Evolutionary conservation across 2,888 invertebrate genomes (phyloP).

Genomic region (Sericinus montela): DNA sequence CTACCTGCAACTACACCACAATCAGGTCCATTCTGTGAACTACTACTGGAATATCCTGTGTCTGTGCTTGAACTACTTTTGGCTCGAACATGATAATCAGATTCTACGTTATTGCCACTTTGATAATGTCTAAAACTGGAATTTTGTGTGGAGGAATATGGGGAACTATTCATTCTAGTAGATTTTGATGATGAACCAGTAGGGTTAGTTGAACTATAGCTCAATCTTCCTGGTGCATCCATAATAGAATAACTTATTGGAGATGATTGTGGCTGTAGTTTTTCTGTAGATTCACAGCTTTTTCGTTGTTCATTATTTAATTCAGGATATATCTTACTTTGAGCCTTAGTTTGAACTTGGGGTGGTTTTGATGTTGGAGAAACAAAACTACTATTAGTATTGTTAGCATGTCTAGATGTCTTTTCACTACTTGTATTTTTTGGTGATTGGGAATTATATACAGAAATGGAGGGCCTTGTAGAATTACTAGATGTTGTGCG

Average conservation of each 20-base stretch:
- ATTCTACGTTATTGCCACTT: slow-evolving; percentile 78
- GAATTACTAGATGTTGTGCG: slow-evolving; percentile 77
- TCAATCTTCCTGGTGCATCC: slow-evolving; percentile 83
- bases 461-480: slow-evolving; percentile 64
- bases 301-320: slow-evolving; percentile 73
- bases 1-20: slow-evolving; percentile 83
- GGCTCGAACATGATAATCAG: slow-evolving; percentile 81
- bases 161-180: slow-evolving; percentile 68
- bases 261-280: slow-evolving; percentile 81
- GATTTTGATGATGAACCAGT: slow-evolving; percentile 73
- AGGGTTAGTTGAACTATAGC: slow-evolving; percentile 79
- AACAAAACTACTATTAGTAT: slow-evolving; percentile 71
- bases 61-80: slow-evolving; percentile 82
- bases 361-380: slow-evolving; percentile 75
- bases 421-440: slow-evolving; percentile 60
- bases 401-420: slow-evolving; percentile 48
- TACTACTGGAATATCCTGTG: slow-evolving; percentile 81
- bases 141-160: slow-evolving; percentile 71
- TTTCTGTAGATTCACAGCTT: slow-evolving; percentile 78
- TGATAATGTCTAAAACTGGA: slow-evolving; percentile 82
- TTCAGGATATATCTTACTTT: slow-evolving; percentile 88
- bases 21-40: slow-evolving; percentile 82
- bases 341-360: slow-evolving; percentile 86
- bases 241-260: slow-evolving; percentile 88
- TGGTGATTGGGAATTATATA: slow-evolving; percentile 65